Evolutionary conservation across 2,797 vertebrate genomes (phyloP).

Genomic region (Spatula versicolor): DNA sequence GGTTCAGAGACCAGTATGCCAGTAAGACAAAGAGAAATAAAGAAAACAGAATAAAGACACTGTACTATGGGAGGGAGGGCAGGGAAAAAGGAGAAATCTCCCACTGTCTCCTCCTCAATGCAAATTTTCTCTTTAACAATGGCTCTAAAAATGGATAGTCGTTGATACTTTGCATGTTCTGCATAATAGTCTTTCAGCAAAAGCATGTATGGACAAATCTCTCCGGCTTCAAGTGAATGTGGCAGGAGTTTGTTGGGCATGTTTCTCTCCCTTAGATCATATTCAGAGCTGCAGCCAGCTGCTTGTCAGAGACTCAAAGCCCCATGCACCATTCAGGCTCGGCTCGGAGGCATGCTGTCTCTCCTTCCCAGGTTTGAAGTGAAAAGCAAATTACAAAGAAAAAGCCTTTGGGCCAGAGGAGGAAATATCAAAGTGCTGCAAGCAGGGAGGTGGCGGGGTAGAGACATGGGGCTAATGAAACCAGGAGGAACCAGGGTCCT

Average conservation of each 20-base stretch:
- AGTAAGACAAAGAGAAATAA: constrained; percentile 55
- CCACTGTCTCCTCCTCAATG: constrained; percentile 8
- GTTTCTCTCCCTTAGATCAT: constrained; percentile 27
- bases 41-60: constrained; percentile 38
- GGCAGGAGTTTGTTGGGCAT: constrained; percentile 27
- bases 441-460: background rate
- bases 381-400: background rate
- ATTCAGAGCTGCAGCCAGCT: constrained; percentile 35
- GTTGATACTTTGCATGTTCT: constrained; percentile 18
- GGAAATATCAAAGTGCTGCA: background rate
- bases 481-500: background rate
- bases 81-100: constrained; percentile 38
- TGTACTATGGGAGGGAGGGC: constrained; percentile 33
- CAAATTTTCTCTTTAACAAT: constrained; percentile 50
- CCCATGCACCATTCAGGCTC: background rate
- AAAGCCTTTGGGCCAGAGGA: constrained; percentile 29
- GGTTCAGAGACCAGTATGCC: constrained; percentile 5
- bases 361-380: constrained; percentile 1
- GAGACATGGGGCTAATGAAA: background rate
- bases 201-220: constrained; percentile 34
- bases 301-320: constrained; percentile 54
- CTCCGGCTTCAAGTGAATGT: constrained; percentile 33
- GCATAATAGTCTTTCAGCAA: constrained; percentile 53
- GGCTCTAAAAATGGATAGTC: constrained; percentile 52
- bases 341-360: constrained; percentile 16